Evolutionary conservation across 2,797 vertebrate genomes (phyloP).

Genomic region (Aldrovandia affinis): DNA sequence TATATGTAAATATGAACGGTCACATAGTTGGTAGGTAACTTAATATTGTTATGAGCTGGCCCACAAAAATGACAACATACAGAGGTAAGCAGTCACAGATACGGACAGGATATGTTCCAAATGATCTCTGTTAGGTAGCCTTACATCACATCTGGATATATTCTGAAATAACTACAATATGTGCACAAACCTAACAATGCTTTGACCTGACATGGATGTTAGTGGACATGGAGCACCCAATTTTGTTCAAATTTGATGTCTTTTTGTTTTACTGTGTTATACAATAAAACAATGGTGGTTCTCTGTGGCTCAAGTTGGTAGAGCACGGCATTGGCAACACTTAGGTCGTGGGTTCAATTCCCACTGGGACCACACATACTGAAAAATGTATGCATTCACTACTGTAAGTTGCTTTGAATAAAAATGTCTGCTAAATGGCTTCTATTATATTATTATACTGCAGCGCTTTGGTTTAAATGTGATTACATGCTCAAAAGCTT

Average conservation of each 20-base stretch:
- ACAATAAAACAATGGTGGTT: too few species aligned
- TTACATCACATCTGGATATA: not conserved
- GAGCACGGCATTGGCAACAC: too few species aligned
- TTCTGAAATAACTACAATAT: not conserved
- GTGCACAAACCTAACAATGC: not conserved
- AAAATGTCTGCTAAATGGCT: too few species aligned
- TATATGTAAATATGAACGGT: not conserved
- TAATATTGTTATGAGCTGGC: not conserved
- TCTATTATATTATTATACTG: not conserved
- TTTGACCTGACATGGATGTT: not conserved
- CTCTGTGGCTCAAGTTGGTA: too few species aligned
- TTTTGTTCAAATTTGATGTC: not conserved
- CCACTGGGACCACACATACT: too few species aligned
- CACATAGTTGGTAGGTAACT: not conserved
- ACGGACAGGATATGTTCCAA: not conserved
- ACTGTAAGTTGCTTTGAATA: too few species aligned
- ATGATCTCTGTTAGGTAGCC: not conserved
- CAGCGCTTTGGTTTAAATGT: not conserved
- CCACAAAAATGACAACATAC: not conserved
- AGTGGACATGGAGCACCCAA: not conserved
- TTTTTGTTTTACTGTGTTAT: not conserved
- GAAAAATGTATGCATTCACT: too few species aligned
- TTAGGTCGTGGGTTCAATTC: too few species aligned
- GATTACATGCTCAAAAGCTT: not conserved
- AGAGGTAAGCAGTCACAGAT: not conserved